Evolutionary conservation across 2,888 invertebrate species (phyloP).

Genomic region (Steinernema hermaphroditum): DNA sequence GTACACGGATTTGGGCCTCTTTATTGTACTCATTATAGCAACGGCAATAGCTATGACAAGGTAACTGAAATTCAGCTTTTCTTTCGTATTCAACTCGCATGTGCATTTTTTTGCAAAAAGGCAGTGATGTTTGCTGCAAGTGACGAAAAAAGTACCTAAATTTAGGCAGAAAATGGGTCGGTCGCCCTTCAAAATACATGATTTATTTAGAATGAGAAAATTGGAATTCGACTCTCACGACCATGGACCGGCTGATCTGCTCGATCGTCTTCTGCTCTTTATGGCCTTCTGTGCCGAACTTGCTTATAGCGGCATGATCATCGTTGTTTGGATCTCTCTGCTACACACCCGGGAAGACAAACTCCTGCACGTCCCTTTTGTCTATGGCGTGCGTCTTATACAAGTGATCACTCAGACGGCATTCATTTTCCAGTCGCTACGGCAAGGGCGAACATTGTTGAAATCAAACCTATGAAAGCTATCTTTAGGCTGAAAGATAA

Average conservation of each 20-base stretch:
- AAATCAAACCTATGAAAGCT: too few species aligned
- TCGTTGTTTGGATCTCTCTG: slow-evolving; percentile 19
- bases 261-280: slow-evolving; percentile 18
- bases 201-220: slow-evolving; percentile 8
- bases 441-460: too few species aligned
- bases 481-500: slow-evolving; percentile 19
- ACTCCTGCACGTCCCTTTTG: slow-evolving; percentile 16
- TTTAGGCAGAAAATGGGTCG: too few species aligned
- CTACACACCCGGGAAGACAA: slow-evolving; percentile 6
- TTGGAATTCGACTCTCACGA: slow-evolving; percentile 19
- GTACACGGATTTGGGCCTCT: slow-evolving; percentile 16
- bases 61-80: neutral
- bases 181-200: too few species aligned
- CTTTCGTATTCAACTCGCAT: too few species aligned
- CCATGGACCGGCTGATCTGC: slow-evolving; percentile 15
- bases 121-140: too few species aligned
- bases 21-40: slow-evolving; percentile 4
- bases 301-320: slow-evolving; percentile 23
- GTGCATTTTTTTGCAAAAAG: too few species aligned
- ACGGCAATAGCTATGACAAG: neutral
- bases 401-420: slow-evolving; percentile 18
- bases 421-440: slow-evolving; percentile 14
- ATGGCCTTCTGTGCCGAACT: slow-evolving; percentile 25
- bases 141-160: too few species aligned
- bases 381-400: neutral